Evolutionary conservation across 2,113 vertebrate genomes (phyloP), one percentile per base, ranked within the genome.

Genomic region (Pygoscelis antarcticus): DNA sequence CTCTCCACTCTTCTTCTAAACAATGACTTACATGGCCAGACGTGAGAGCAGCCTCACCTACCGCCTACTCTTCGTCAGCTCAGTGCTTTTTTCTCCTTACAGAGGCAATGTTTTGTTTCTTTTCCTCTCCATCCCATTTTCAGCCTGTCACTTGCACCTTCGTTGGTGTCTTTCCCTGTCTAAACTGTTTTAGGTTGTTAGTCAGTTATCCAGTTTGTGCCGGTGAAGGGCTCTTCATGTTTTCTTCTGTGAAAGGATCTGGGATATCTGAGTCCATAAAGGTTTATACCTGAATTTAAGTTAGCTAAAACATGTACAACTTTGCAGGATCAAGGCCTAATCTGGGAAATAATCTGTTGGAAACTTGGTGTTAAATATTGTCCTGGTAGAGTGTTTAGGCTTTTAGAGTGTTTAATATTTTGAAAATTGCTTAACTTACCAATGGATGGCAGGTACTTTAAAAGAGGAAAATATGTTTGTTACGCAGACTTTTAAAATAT

Each of bases 11-110:
- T 44, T 61, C 60, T 54, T 87, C 81, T 47, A 78, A 74, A 29
- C 6, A 12, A 23, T 0, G 0, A 26, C 11, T 46, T 58, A 25
- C 0, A 8, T 23, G 58, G 30, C 34, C 6, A 4, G 34, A 74
- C 27, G 3, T 30, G 30, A 62, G 25, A 60, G 19, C 13, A 2
- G 10, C 19, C 30, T 87, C 10, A 3, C 40, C 26, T 71, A 8
- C 27, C 0, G 0, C 36, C 58, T 83, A 38, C 16, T 65, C 10
- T 42, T 83, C 8, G 0, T 60, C 62, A 57, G 15, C 15, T 80
- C 46, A 23, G 16, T 68, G 25, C 5, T 51, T 60, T 85, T 29
- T 44, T 14, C 21, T 5, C 26, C 36, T 66, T 30, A 20, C 13
- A 58, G 68, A 74, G 57, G 38, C 11, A 27, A 22, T 44, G 20